Evolutionary conservation across 2,113 vertebrate genomes (phyloP).

Genomic region (Picathartes gymnocephalus): DNA sequence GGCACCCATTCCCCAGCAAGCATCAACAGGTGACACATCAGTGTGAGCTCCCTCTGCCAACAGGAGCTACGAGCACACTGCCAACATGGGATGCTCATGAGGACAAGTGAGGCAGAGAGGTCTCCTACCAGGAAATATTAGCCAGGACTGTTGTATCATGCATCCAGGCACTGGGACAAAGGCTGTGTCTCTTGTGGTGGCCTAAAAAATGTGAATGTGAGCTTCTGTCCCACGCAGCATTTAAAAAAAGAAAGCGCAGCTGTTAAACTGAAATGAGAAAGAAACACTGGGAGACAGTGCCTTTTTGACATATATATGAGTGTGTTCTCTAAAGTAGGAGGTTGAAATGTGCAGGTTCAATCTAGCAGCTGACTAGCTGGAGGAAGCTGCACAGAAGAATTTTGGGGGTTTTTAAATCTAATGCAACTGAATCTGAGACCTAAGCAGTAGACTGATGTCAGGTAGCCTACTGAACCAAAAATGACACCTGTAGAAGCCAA

Average conservation of each 20-base stretch:
- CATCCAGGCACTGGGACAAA: background rate
- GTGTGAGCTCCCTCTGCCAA: background rate
- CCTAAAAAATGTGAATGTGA: background rate
- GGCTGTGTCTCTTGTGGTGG: background rate
- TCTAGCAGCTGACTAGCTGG: background rate
- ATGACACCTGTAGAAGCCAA: background rate
- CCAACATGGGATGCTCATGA: background rate
- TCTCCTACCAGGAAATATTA: background rate
- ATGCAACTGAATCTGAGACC: background rate
- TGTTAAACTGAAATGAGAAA: background rate
- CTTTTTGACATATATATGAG: background rate
- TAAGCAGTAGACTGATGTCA: background rate
- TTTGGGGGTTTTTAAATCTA: background rate
- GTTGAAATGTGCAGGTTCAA: background rate
- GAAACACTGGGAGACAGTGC: background rate
- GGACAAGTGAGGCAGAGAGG: background rate
- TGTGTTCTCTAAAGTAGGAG: background rate
- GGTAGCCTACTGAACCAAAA: background rate
- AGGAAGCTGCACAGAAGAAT: background rate
- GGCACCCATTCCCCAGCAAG: background rate
- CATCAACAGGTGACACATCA: fast-evolving
- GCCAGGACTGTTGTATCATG: background rate
- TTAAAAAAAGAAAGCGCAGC: background rate
- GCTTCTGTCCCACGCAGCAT: background rate
- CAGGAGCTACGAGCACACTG: background rate